Evolutionary conservation across 2,113 vertebrate genomes (phyloP), one percentile per base, ranked within the genome.

Genomic region (Vulpes vulpes): DNA sequence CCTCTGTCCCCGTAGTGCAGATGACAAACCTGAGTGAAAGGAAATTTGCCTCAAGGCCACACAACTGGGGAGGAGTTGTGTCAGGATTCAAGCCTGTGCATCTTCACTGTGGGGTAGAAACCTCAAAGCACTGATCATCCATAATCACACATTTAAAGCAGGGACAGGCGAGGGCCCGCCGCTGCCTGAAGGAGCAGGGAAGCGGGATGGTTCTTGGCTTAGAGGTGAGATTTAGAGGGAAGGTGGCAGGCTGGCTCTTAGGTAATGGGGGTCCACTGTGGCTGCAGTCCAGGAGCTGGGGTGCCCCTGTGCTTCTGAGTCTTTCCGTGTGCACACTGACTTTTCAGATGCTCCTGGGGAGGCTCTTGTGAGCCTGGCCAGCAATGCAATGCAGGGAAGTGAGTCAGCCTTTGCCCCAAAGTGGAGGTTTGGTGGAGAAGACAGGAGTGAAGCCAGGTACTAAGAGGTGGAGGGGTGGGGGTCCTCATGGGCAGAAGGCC

Each of bases 341-440:
- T 30, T 86, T 60, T 59, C 32, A 4, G n/a, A 10, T 6, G 53
- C 51, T 80, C 14, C 55, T 9, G 14, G 43, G 38, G 19, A 1
- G 38, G 25, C 5, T 3, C 9, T 2, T 0, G 0, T 49, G 15
- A 53, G 27, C 51, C 22, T 2, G 5, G 19, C 51, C 62, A 32
- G 92, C 19, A 22, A 12, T 0, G 9, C 27, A 2, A 20, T 0
- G 1, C 7, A 49, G 16, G 57, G 8, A 16, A 51, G 57, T 51
- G 30, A 51, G 15, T 38, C 38, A 25, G 59, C 20, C 8, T 69
- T 38, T 10, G 23, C 43, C 71, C 64, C 15, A 0, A 74, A n/a
- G 1, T 4, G 20, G 7, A 25, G 20, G 12, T 76, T 57, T 15
- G 25, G 20, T 5, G 30, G 22, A 62, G 49, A 74, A 27, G 57